Evolutionary conservation across 2,888 invertebrate genomes (phyloP).

Genomic region (Lacanobia wlatinum): DNA sequence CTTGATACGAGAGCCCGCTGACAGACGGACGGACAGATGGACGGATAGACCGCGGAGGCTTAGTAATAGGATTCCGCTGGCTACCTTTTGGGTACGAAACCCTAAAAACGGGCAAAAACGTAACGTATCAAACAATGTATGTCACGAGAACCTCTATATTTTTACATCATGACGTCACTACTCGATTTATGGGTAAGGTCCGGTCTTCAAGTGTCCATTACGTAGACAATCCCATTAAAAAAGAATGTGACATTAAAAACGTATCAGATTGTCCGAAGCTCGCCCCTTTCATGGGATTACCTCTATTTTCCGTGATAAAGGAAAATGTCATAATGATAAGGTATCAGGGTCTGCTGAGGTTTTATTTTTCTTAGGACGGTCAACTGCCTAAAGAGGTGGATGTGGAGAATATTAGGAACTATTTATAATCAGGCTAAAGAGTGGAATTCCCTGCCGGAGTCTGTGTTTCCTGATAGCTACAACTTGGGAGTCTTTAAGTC

Average conservation of each 20-base stretch:
- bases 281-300: slow-evolving; percentile 59
- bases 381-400: background rate
- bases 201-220: slow-evolving; percentile 59
- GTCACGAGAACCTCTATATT: background rate
- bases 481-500: too few species aligned
- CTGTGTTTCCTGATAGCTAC: too few species aligned
- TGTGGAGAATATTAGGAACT: background rate
- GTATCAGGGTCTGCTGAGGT: slow-evolving; percentile 41
- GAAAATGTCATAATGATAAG: slow-evolving; percentile 58
- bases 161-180: slow-evolving; percentile 39
- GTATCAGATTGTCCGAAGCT: slow-evolving; percentile 56
- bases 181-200: slow-evolving; percentile 49
- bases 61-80: too few species aligned
- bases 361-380: slow-evolving; percentile 28
- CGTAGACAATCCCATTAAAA: slow-evolving; percentile 59
- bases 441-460: too few species aligned
- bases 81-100: too few species aligned
- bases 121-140: too few species aligned
- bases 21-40: too few species aligned
- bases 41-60: too few species aligned
- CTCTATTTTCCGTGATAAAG: slow-evolving; percentile 54
- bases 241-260: slow-evolving; percentile 62
- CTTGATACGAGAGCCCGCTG: too few species aligned
- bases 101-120: too few species aligned
- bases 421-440: too few species aligned